phyloP scores from a whole-genome alignment of 2,113 vertebrate genomes.

The Chionomys nivalis region DNA sequence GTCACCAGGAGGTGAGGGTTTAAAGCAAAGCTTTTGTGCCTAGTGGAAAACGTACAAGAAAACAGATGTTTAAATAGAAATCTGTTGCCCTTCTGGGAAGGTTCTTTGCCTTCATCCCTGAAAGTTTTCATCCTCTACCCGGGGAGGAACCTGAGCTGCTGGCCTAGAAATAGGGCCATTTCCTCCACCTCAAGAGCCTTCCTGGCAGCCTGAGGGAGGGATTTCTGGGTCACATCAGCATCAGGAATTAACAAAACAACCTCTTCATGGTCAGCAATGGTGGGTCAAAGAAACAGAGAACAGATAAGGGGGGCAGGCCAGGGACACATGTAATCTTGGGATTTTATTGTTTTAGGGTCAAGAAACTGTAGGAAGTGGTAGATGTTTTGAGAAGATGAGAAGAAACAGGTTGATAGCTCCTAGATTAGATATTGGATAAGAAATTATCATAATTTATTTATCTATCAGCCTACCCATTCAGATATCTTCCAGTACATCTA shows the following conservation, averaged over 20 bases:
- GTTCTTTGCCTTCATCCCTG: slow-evolving; percentile 62
- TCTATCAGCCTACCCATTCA: not conserved
- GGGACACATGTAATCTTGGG: not conserved
- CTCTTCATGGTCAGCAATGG: not conserved
- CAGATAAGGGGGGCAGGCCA: not conserved
- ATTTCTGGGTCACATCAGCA: slow-evolving; percentile 70
- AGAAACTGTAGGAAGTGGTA: not conserved
- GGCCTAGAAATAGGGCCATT: slow-evolving; percentile 42
- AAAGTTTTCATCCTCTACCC: slow-evolving; percentile 58
- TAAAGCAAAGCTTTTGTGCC: slow-evolving; percentile 79
- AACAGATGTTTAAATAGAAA: slow-evolving; percentile 82
- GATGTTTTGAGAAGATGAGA: not conserved
- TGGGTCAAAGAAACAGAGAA: not conserved
- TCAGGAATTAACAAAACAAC: not conserved
- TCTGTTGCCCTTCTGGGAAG: slow-evolving; percentile 72
- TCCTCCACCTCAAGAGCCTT: slow-evolving; percentile 2
- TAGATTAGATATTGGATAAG: not conserved
- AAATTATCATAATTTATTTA: not conserved
- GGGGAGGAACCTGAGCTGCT: not conserved
- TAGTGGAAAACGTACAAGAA: slow-evolving; percentile 77
- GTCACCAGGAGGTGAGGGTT: slow-evolving; percentile 79
- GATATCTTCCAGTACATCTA: not conserved
- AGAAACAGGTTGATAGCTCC: not conserved
- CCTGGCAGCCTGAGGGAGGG: not conserved
- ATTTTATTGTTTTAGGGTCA: not conserved